Evolutionary conservation across 2,888 invertebrate genomes (phyloP).

Genomic region (Macaria liturata): DNA sequence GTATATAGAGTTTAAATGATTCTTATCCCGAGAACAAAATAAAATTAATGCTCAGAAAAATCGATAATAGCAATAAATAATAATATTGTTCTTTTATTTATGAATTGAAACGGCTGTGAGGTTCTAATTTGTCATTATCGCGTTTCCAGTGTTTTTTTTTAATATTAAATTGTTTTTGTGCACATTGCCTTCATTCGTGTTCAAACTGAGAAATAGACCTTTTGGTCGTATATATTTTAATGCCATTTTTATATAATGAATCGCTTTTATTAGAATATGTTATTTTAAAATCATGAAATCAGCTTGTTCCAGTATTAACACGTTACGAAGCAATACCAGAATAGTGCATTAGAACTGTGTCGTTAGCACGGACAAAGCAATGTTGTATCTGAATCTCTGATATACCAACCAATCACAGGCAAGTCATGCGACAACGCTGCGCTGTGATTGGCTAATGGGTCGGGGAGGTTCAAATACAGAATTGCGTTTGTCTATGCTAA

Average conservation of each 20-base stretch:
- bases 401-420: no score
- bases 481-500: no score
- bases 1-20: not conserved
- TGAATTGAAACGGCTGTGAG: constrained; percentile 16
- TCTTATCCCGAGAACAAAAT: constrained; percentile 2
- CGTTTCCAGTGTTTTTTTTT: constrained; percentile 4
- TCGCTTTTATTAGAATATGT: constrained; percentile 13
- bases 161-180: not conserved
- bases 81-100: not conserved
- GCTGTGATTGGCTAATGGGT: no score
- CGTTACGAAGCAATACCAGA: constrained; percentile 40
- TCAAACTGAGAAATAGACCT: constrained; percentile 11
- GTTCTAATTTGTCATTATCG: constrained; percentile 6
- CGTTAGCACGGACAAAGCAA: no score
- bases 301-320: constrained; percentile 49
- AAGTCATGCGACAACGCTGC: no score
- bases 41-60: constrained; percentile 5
- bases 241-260: constrained; percentile 6
- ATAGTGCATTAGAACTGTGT: constrained; percentile 30
- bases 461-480: no score
- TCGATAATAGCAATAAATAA: constrained; percentile 7
- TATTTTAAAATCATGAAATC: constrained; percentile 20
- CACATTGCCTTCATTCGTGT: constrained; percentile 9
- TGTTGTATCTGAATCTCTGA: no score
- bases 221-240: constrained; percentile 28